Evolutionary conservation across 35 echinoderm and acorn worm genomes (phyloP).

Genomic region (Antedon bifida): DNA sequence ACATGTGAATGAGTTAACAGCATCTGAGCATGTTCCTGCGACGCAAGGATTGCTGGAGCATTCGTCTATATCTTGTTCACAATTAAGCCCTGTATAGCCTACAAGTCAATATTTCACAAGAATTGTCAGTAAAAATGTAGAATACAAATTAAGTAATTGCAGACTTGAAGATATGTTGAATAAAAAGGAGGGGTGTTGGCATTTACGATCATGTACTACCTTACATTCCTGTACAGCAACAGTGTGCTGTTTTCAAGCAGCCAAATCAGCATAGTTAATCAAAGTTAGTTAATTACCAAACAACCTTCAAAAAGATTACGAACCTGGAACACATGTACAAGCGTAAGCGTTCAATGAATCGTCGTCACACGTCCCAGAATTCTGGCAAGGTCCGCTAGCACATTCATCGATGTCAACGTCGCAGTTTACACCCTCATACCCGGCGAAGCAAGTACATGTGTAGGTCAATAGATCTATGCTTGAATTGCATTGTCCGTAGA

Average conservation of each 20-base stretch:
- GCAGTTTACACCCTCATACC: slow-evolving; percentile 45
- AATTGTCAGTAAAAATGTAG: background rate
- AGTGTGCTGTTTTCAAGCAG: too few relatives aligned
- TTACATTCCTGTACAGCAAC: too few relatives aligned
- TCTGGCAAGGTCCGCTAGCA: slow-evolving; percentile 23
- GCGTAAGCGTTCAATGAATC: slow-evolving; percentile 39
- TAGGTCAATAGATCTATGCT: slow-evolving; percentile 2
- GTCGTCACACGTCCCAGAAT: slow-evolving; percentile 28
- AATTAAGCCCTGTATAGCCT: slow-evolving; percentile 29
- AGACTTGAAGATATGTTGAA: too few relatives aligned
- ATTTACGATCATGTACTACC: too few relatives aligned
- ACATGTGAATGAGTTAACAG: slow-evolving; percentile 33
- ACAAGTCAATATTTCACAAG: background rate
- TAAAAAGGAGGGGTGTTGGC: too few relatives aligned
- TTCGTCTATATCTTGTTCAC: slow-evolving; percentile 42
- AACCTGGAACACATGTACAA: slow-evolving; percentile 61
- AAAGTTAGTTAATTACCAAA: too few relatives aligned
- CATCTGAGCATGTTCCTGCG: slow-evolving; percentile 32
- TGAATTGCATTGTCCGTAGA: slow-evolving; percentile 32
- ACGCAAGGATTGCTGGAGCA: slow-evolving; percentile 31
- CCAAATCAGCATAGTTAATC: too few relatives aligned
- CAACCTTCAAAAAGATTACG: too few relatives aligned
- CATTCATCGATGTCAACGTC: slow-evolving; percentile 60
- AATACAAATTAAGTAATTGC: too few relatives aligned
- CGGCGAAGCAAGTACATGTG: slow-evolving; percentile 41